A percentile compares a stretch with the other conserved stretches of the same genome.
Evolutionary conservation across 37 sponge, comb jelly and placozoan genomes (phyloP).

Genomic region (Mnemiopsis leidyi): DNA sequence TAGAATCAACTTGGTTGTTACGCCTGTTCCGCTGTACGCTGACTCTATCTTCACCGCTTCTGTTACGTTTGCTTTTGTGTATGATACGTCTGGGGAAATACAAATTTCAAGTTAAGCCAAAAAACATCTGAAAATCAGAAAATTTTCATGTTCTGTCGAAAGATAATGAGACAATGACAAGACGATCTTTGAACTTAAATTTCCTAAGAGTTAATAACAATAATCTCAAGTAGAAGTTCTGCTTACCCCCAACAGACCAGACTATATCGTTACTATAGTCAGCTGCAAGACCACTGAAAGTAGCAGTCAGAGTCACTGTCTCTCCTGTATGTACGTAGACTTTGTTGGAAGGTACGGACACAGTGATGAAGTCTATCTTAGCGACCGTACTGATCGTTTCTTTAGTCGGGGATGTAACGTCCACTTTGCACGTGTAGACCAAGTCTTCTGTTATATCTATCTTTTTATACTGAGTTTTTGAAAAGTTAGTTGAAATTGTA

Average conservation of each 20-base stretch:
- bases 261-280: not conserved
- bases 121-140: no score
- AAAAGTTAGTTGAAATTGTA: not conserved
- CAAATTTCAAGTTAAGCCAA: no score
- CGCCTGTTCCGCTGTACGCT: not conserved
- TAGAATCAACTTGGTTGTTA: not conserved
- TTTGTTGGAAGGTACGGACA: not conserved
- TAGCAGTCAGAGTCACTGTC: not conserved
- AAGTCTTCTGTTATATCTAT: not conserved
- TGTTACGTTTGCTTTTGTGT: not conserved
- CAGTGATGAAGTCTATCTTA: not conserved
- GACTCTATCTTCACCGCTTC: not conserved
- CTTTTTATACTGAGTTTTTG: not conserved
- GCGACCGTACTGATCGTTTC: not conserved
- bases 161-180: no score
- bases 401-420: not conserved
- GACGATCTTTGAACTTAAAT: no score
- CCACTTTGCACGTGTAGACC: not conserved
- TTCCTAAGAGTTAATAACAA: not conserved
- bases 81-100: not conserved
- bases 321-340: conserved; percentile 12
- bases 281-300: not conserved
- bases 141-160: no score
- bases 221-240: not conserved
- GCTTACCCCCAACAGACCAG: not conserved